Conservation (phyloP, 1,140 invertebrate genomes). For the Araneus ventricosus region DNA sequence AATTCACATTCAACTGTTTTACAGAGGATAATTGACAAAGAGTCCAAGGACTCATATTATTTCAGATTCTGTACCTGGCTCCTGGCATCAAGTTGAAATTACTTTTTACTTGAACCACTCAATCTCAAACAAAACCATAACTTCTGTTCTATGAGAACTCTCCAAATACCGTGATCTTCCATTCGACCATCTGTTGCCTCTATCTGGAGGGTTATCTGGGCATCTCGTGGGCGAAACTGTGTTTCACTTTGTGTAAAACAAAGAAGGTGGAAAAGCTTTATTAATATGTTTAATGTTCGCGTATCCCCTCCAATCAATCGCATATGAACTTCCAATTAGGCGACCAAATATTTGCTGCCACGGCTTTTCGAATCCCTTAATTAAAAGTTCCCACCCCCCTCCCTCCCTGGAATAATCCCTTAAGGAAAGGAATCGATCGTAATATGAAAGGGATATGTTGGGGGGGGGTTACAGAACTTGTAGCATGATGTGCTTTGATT, state of each 20-base stretch:
- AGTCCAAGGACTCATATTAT: too few species aligned
- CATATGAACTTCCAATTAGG: slow-evolving; percentile 72
- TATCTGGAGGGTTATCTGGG: not conserved
- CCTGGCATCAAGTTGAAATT: too few species aligned
- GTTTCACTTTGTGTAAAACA: not conserved
- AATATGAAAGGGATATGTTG: not conserved
- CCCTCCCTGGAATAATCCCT: not conserved
- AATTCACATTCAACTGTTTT: too few species aligned
- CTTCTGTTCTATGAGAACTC: not conserved
- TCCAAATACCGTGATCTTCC: not conserved
- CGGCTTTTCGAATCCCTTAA: slow-evolving; percentile 57
- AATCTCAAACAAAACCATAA: not conserved
- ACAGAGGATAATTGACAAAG: too few species aligned
- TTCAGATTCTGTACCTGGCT: too few species aligned
- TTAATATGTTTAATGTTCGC: slow-evolving; percentile 67
- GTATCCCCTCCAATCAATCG: slow-evolving; percentile 56
- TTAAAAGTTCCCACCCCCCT: slow-evolving; percentile 46
- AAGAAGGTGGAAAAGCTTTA: slow-evolving; percentile 47
- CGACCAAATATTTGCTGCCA: slow-evolving; percentile 59
- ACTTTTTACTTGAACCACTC: not conserved
- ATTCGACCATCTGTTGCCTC: slow-evolving; percentile 42
- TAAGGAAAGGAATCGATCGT: slow-evolving; percentile 20
- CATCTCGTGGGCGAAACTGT: not conserved
- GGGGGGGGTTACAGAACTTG: not conserved
- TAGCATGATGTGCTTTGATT: slow-evolving; percentile 14